phyloP scores from a whole-genome alignment of 2,888 invertebrate genomes.

The Pristionchus mayeri region DNA sequence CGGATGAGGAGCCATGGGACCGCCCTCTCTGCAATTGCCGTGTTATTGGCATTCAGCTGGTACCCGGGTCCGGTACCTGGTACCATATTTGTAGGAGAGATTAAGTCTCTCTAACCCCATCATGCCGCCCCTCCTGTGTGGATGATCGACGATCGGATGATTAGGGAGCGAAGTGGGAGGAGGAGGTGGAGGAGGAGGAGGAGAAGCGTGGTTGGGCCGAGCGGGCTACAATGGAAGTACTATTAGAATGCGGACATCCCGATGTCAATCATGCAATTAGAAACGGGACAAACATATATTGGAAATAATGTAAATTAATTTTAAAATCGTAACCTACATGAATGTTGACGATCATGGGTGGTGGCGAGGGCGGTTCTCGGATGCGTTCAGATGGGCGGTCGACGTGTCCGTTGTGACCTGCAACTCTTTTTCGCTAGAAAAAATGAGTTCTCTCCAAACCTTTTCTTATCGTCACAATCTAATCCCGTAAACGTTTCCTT shows the following conservation, averaged over 20 bases:
- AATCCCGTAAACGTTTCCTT: background rate
- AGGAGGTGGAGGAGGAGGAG: conserved; percentile 1
- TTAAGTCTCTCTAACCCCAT: too few relatives aligned
- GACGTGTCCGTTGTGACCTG: background rate
- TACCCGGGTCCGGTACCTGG: too few relatives aligned
- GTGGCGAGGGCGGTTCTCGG: background rate
- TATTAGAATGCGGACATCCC: too few relatives aligned
- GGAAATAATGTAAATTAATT: too few relatives aligned
- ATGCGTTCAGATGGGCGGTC: background rate
- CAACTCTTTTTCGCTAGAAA: too few relatives aligned
- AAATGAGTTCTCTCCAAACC: background rate
- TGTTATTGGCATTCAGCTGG: too few relatives aligned
- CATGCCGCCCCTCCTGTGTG: background rate
- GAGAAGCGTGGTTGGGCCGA: background rate
- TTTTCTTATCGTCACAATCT: background rate
- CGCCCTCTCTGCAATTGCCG: background rate
- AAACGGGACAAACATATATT: background rate
- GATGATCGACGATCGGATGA: conserved; percentile 22
- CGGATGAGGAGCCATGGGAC: background rate
- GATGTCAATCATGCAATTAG: too few relatives aligned
- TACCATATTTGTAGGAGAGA: too few relatives aligned
- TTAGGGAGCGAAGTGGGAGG: background rate
- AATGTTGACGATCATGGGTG: background rate
- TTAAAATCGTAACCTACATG: too few relatives aligned
- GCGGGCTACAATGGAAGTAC: too few relatives aligned